A percentile compares a stretch with the other conserved stretches of the same genome.
Conservation (phyloP, 2,888 invertebrate species). For the Mythimna pallens region DNA sequence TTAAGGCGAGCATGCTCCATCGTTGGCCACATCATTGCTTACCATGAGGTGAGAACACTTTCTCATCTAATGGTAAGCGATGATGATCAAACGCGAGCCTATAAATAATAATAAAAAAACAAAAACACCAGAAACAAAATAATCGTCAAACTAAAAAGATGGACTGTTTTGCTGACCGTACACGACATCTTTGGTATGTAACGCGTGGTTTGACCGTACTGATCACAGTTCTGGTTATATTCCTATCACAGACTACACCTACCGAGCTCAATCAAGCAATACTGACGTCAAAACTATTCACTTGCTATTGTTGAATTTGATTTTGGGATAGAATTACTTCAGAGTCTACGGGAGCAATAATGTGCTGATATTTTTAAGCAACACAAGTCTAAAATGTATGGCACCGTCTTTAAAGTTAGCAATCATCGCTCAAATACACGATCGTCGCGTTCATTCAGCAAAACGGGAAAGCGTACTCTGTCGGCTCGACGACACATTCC, state of each 20-base stretch:
- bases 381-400: not conserved
- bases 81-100: too few species aligned
- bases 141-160: not conserved
- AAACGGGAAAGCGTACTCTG: not conserved
- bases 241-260: constrained; percentile 80
- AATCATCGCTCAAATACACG: too few species aligned
- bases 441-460: not conserved
- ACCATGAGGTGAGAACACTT: too few species aligned
- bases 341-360: not conserved
- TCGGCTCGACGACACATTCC: too few species aligned
- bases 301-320: constrained; percentile 25
- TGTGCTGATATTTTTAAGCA: not conserved
- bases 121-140: not conserved
- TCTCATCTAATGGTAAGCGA: too few species aligned
- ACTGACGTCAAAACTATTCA: constrained; percentile 22
- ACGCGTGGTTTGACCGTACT: constrained; percentile 76
- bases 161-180: constrained; percentile 63
- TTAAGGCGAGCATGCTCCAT: too few species aligned
- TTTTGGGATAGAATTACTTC: constrained; percentile 16
- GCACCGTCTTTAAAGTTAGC: not conserved
- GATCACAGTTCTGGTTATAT: constrained; percentile 79
- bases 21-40: too few species aligned
- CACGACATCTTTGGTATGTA: constrained; percentile 63
- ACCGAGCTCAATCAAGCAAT: constrained; percentile 60
- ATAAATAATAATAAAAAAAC: too few species aligned